Evolutionary conservation across 2,113 vertebrate species (phyloP), one percentile per base, ranked within the genome.

Genomic region (Dicrurus megarhynchus): DNA sequence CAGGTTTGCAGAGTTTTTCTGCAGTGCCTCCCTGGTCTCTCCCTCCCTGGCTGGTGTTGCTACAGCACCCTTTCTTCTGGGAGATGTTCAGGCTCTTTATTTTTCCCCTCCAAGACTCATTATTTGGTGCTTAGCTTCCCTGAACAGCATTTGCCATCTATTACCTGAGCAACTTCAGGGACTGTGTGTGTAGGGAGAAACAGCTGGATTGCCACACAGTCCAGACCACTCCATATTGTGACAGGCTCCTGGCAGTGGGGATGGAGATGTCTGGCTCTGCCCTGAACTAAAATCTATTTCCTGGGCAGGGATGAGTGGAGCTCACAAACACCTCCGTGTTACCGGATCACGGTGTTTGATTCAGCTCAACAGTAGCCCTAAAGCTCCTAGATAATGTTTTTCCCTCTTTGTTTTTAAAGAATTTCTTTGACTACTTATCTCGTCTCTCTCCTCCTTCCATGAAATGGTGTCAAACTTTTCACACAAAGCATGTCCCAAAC

Each of bases 101-200:
- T 96, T 96, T 87, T 76, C 52, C 47, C 19, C 50, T 93, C 67
- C 60, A 68, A 71, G 65, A 49, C 64, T 87, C 55, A 37, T 81
- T 89, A 91, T 84, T 95, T 6, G 32, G 60, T 65, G 59, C 93
- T 97, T 81, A 94, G 92, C 81, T 86, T 83, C 87, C n/a, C 61
- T 50, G 59, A 95, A 15, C 89, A 95, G 81, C 37, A 24, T 89
- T 95, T 91, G 19, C 77, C 44, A 28, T 46, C 65, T 63, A 32
- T 94, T 91, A 60, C 83, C 64, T 20, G 77, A 78, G 89, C 78
- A 86, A 78, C 63, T 83, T 81, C 50, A 74, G 95, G 69, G 74
- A 13, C 77, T 61, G 42, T 0, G 0, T 59, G 71, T 75, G 56
- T 6, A 68, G 60, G 44, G 75, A 46, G 18, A 60, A 84, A 35